A percentile compares a stretch with the other conserved stretches of the same genome.
These are phyloP conservation scores for Ceratina australensis DNA, from an alignment of 1,140 invertebrate species.

Conservation along the genomic window DNA sequence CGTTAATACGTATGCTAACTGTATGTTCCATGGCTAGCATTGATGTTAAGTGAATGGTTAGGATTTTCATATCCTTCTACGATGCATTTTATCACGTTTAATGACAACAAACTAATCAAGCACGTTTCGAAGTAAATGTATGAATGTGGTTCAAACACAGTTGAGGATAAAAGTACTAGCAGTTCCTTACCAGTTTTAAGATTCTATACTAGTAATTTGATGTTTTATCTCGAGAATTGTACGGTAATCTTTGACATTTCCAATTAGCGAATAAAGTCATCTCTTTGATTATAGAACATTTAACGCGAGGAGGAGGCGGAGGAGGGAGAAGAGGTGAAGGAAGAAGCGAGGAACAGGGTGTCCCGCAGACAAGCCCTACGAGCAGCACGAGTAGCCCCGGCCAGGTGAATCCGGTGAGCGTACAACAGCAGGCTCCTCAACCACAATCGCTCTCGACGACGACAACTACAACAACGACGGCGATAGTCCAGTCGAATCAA, in stretches of 20 bases:
- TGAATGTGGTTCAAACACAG: background rate
- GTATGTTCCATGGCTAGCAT: slow-evolving; percentile 8
- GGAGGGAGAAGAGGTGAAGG: slow-evolving; percentile 63
- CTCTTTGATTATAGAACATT: slow-evolving; percentile 60
- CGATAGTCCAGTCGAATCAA: slow-evolving; percentile 51
- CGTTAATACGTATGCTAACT: background rate
- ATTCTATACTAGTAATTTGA: no score
- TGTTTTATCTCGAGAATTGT: no score
- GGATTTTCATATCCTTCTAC: background rate
- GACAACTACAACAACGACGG: slow-evolving; percentile 37
- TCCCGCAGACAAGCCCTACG: slow-evolving; percentile 75
- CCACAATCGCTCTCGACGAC: slow-evolving; percentile 47
- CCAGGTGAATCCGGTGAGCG: slow-evolving; percentile 67
- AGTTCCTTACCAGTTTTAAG: no score
- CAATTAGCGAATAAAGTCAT: slow-evolving; percentile 8
- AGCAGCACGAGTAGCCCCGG: slow-evolving; percentile 74
- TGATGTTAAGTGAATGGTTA: background rate
- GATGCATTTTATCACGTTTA: background rate
- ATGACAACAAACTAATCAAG: background rate
- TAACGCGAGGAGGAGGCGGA: slow-evolving; percentile 60
- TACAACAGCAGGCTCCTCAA: slow-evolving; percentile 48
- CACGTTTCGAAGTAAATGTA: no score
- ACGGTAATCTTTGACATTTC: background rate
- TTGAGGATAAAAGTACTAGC: no score
- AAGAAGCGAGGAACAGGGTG: slow-evolving; percentile 71